These are phyloP conservation scores for Scomber colias DNA, from an alignment of 2,113 vertebrate species.

Conservation along the genomic window DNA sequence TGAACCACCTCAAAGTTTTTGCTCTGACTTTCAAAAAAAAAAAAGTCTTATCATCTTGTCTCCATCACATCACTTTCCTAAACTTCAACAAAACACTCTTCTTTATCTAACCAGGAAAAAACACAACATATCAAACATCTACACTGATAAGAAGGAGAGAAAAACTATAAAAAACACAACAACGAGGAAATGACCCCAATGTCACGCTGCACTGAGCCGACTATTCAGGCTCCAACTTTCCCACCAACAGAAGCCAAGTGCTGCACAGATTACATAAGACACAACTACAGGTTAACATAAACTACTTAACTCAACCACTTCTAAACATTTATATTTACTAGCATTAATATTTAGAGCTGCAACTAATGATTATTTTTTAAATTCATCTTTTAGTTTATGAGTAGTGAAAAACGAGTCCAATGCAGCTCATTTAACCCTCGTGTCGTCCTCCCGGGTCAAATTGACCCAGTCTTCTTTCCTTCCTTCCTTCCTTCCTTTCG, in stretches of 20 bases:
- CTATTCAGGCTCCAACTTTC: background rate
- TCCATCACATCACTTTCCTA: background rate
- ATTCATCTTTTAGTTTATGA: no score
- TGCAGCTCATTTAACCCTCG: no score
- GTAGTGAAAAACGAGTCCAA: no score
- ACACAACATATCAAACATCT: background rate
- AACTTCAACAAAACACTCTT: background rate
- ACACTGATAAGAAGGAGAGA: background rate
- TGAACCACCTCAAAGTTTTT: background rate
- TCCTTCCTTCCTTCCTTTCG: no score
- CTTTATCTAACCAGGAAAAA: background rate
- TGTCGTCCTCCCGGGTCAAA: no score
- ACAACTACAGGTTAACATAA: background rate
- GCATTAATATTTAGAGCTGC: no score
- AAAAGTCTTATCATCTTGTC: background rate
- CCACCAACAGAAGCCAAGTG: slow-evolving; percentile 3
- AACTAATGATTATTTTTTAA: no score
- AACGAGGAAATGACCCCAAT: slow-evolving; percentile 5
- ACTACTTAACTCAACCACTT: no score
- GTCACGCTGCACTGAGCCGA: background rate
- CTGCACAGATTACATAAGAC: background rate
- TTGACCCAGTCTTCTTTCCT: no score
- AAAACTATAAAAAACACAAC: background rate
- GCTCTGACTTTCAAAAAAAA: no score
- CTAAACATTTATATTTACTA: no score